Base-by-base conservation (phyloP, 2,888 invertebrate genomes). In the Drosophila rubida region DNA sequence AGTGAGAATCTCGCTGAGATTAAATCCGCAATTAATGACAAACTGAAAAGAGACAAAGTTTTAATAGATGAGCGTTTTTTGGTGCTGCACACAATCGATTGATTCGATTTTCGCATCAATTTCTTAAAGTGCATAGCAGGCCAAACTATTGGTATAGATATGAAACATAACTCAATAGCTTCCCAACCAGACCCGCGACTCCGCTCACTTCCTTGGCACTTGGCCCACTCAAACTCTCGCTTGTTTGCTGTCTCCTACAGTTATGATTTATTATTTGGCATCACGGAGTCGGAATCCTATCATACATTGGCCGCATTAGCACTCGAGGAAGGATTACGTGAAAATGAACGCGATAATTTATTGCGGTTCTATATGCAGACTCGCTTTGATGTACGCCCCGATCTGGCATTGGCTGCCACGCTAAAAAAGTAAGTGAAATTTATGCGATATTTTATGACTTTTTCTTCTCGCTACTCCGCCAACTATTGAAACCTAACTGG, bases 211-310 rank as follows among this genome's bases (percentile, higher is more conserved):
- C 27, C 14, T 23, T 3, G 48, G 32, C 54, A 25, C 19, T 23
- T 46, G 16, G 16, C 19, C 42, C 19, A 5, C 50, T 27, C 30
- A 42, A 48, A 30, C 41, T n/a, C 46, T 59, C n/a, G n/a, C 25
- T 37, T 57, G 22, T 59, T 73, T 58, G 58, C 78, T 74, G 74
- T 71, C 62, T 80, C 44, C 80, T 90, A 49, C 91, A 96, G 96
- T 84, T 97, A 96, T 91, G 97, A 97, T 91, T 93, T 98, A 75
- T 93, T 98, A 91, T 96, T 96, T 87, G 98, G 98, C 19, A 95
- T 97, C 57, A 96, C 97, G 14, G 96, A 97, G 91, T 92, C 95
- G 75, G 97, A 97, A 90, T 95, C 95, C 82, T 95, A 96, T 90
- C 95, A 96, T 89, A 93, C 95, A 69, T 93, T 97, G 74, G 95